These are phyloP conservation scores for Eupithecia subfuscata DNA, from an alignment of 2,888 invertebrate species.

Conservation along the genomic window DNA sequence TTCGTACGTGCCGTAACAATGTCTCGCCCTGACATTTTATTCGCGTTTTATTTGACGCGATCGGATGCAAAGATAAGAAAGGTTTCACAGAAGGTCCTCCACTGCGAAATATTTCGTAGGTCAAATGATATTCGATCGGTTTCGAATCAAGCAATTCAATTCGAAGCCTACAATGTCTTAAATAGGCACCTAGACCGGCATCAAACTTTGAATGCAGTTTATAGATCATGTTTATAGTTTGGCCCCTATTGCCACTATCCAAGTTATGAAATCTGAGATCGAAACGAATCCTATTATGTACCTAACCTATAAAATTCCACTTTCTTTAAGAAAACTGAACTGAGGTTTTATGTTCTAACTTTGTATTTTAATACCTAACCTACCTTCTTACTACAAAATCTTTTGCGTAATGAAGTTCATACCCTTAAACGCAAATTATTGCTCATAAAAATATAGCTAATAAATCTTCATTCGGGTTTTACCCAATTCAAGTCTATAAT, in stretches of 20 bases:
- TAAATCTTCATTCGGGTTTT: not conserved
- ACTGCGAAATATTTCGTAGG: not conserved
- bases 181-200: not conserved
- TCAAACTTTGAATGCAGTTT: not conserved
- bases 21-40: slow-evolving; percentile 24
- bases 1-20: slow-evolving; percentile 9
- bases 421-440: not conserved
- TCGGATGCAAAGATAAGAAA: slow-evolving; percentile 25
- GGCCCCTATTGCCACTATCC: not conserved
- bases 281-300: too few relatives aligned
- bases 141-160: not conserved
- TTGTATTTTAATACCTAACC: too few relatives aligned
- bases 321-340: not conserved
- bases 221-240: not conserved
- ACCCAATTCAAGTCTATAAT: not conserved
- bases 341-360: not conserved
- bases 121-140: not conserved
- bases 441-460: not conserved
- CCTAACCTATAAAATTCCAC: too few relatives aligned
- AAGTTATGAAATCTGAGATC: not conserved
- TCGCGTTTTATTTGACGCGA: slow-evolving; percentile 36
- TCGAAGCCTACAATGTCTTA: not conserved
- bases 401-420: not conserved
- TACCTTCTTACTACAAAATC: not conserved
- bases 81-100: slow-evolving; percentile 12